Conservation (phyloP, 2,113 vertebrate genomes). For the Dissostichus mawsoni region DNA sequence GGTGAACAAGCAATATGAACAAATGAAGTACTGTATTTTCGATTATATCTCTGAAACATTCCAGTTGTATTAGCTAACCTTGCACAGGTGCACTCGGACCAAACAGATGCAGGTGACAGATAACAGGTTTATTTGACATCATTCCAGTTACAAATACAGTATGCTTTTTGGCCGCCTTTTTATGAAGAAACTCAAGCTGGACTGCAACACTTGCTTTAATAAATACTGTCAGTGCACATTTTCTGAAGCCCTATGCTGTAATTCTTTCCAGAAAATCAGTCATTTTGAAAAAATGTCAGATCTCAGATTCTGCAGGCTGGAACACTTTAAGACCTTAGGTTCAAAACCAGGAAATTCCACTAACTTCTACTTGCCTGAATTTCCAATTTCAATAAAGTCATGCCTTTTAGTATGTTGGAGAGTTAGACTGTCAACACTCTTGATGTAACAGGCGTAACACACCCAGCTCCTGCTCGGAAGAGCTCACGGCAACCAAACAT, state of each 20-base stretch:
- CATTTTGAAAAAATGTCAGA: conserved; percentile 13
- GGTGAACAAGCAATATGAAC: not conserved
- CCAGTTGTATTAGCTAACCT: conserved; percentile 32
- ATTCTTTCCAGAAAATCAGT: conserved; percentile 14
- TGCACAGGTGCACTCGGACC: conserved; percentile 48
- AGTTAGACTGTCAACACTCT: conserved; percentile 48
- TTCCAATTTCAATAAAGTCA: conserved; percentile 28
- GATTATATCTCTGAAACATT: conserved; percentile 38
- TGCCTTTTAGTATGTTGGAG: conserved; percentile 16
- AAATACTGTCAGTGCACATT: not conserved
- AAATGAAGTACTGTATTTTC: conserved; percentile 8
- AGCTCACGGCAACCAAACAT: conserved; percentile 39
- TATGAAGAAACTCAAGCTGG: not conserved
- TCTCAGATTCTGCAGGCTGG: not conserved
- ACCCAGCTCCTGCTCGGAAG: conserved; percentile 28
- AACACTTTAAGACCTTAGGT: not conserved
- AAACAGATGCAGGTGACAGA: conserved; percentile 52
- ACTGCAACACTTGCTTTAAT: conserved; percentile 1
- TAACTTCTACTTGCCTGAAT: conserved; percentile 16
- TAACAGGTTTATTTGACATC: conserved; percentile 37
- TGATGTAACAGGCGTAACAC: conserved; percentile 35
- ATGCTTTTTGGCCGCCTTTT: conserved; percentile 7
- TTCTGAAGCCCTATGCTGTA: not conserved
- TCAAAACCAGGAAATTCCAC: conserved; percentile 11
- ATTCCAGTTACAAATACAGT: conserved; percentile 25